Evolutionary conservation across 2,797 vertebrate genomes (phyloP), one percentile per base, ranked within the genome.

Genomic region (Myripristis murdjan): DNA sequence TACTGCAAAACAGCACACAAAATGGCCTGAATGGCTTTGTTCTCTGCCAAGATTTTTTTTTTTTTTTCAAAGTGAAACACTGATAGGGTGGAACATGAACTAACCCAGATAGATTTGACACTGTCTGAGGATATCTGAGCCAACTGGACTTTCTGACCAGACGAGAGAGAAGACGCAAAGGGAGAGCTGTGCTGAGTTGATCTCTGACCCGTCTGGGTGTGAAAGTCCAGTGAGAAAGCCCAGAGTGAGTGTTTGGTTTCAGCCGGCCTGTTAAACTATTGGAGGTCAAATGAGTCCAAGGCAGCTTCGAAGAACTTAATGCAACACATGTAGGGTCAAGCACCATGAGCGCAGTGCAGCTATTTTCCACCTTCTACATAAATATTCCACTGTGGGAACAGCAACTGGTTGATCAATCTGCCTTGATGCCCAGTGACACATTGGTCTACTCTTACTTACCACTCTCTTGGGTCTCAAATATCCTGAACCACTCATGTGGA

Each of bases 351-450:
- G 37, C 54, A 51, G 47, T 75, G 70, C 70, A 77, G 73, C 57
- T 59, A 73, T 82, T 82, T 64, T 23, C 55, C 58, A 33, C 35
- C 49, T 67, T 47, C 63, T 53, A 70, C 62, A 71, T 68, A 75
- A 75, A 82, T 65, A 89, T 89, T 66, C 73, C 66, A 67, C 10
- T 73, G 70, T 28, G n/a, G 69, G 71, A 78, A 35, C 47, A 75
- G 77, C 69, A 85, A 87, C 81, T 85, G 87, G 69, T 81, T 81
- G 77, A 87, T 90, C 81, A 66, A 79, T 89, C 85, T 74, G 62
- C 55, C 58, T 65, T 62, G 73, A 80, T 70, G 62, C 66, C 76
- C 61, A 60, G 55, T 5, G 64, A 47, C 61, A 77, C 54, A 56
- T 57, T 23, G 5, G 87, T 79, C 73, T 65, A 48, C 53, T 81